Evolutionary conservation across 1,140 invertebrate genomes (phyloP), one percentile per base, ranked within the genome.

Genomic region (Pseudachorutes palmiensis): DNA sequence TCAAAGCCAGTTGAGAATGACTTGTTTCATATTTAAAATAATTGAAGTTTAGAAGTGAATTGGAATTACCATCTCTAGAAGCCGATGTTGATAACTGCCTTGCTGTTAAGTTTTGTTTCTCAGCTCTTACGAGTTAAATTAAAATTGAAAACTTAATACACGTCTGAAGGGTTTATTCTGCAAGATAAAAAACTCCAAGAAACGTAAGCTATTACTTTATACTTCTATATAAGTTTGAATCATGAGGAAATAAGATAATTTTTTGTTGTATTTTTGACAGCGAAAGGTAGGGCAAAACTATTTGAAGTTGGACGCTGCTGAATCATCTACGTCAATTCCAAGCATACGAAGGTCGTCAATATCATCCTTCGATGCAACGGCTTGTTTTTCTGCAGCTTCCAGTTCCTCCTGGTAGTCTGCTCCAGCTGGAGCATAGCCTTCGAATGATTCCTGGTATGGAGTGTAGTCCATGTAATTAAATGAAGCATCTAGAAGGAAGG

Each of bases 301-400:
- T 41, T 64, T 64, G 36, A 71, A 30, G 5, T 22, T 51, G 26
- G 64, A 67, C 1, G 67, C 72, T 57, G 72, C 72, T 31, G 65
- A 64, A 36, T 73, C 72, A 19, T 70, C 72, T 19, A 69, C 67
- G 51, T 73, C 72, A 36, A 73, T 73, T 32, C 72, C 72, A 2
- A 73, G 58, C 69, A 73, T 70, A 58, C 69, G 26, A 30, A 73
- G 61, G 58, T 73, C 72, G 24, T 73, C 72, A 57, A 73, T 67
- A 29, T 73, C 72, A 62, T 70, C 69, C 9, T 69, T 55, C 24
- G 64, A 28, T n/a, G 64, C 60, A 1, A 14, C 24, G 0, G 51
- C 12, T 55, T 55, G 51, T 26, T 55, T 45, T 19, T 45, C 9
- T 45, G 36, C 36, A 45, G 14, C 5, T 14, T 72, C 70, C 30